These are phyloP conservation scores for Antheraea assamensis DNA, from an alignment of 2,888 invertebrate species.

Conservation along the genomic window DNA sequence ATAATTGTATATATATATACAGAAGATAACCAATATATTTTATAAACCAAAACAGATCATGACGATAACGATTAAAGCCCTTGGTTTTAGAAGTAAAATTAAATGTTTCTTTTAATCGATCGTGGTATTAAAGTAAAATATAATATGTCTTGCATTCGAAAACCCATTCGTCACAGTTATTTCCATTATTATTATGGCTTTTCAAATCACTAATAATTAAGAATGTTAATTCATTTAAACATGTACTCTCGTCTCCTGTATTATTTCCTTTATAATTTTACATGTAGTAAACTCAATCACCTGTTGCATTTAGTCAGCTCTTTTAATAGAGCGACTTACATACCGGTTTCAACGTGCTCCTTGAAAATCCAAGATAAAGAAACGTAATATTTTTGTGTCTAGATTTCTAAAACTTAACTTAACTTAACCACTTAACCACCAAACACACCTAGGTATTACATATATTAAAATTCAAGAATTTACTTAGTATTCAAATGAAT, in stretches of 20 bases:
- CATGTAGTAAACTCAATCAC: background rate
- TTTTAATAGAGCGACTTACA: background rate
- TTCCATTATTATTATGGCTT: background rate
- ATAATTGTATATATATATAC: too few relatives aligned
- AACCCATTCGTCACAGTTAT: background rate
- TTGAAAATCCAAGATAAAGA: background rate
- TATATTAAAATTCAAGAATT: slow-evolving; percentile 2
- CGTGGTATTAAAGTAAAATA: background rate
- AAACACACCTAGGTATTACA: too few relatives aligned
- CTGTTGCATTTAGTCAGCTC: background rate
- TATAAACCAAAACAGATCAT: too few relatives aligned
- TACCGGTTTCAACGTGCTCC: background rate
- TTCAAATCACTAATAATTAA: background rate
- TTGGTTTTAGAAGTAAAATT: too few relatives aligned
- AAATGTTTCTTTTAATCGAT: background rate
- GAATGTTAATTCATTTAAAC: background rate
- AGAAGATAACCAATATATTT: too few relatives aligned
- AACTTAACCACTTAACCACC: background rate
- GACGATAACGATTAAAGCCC: too few relatives aligned
- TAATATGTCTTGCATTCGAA: background rate
- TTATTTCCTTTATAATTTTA: background rate
- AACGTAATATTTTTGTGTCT: background rate
- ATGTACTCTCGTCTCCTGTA: background rate
- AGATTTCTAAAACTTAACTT: too few relatives aligned
- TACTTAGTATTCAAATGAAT: background rate